phyloP scores from a whole-genome alignment of 2,113 vertebrate species.

The Tachysurus fulvidraco region DNA sequence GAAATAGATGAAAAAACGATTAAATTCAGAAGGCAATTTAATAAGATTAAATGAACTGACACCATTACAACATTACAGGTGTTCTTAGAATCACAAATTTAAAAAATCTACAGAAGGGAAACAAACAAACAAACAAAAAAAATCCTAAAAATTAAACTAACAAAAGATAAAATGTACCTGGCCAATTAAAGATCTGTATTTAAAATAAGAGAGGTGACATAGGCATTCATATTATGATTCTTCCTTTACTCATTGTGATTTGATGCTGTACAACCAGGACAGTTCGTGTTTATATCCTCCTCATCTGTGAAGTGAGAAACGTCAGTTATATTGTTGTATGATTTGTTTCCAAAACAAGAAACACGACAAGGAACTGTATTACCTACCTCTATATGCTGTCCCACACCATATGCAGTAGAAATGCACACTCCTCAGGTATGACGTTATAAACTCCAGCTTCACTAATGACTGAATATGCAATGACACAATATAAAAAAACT shows the following conservation, averaged over 20 bases:
- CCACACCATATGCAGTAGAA: constrained; percentile 97
- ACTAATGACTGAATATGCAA: constrained; percentile 77
- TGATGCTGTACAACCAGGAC: constrained; percentile 86
- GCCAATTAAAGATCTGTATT: not conserved
- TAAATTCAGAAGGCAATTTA: too few relatives aligned
- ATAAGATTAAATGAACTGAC: not conserved
- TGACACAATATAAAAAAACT: not conserved
- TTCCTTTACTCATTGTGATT: constrained; percentile 77
- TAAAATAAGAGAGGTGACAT: not conserved
- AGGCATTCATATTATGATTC: not conserved
- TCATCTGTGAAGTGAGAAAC: constrained; percentile 72
- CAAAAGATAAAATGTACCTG: not conserved
- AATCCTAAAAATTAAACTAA: not conserved
- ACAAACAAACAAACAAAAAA: not conserved
- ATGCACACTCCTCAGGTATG: constrained; percentile 85
- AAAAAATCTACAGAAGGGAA: not conserved
- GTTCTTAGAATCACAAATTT: not conserved
- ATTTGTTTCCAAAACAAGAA: not conserved
- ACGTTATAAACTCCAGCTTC: constrained; percentile 85
- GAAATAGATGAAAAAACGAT: not conserved
- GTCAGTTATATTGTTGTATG: not conserved
- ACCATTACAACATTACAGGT: not conserved
- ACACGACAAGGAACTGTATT: not conserved
- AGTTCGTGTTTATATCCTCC: constrained; percentile 84
- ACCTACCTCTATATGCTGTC: constrained; percentile 87